Conservation (phyloP, 2,888 invertebrate genomes). For the Nomada ruficornis region DNA sequence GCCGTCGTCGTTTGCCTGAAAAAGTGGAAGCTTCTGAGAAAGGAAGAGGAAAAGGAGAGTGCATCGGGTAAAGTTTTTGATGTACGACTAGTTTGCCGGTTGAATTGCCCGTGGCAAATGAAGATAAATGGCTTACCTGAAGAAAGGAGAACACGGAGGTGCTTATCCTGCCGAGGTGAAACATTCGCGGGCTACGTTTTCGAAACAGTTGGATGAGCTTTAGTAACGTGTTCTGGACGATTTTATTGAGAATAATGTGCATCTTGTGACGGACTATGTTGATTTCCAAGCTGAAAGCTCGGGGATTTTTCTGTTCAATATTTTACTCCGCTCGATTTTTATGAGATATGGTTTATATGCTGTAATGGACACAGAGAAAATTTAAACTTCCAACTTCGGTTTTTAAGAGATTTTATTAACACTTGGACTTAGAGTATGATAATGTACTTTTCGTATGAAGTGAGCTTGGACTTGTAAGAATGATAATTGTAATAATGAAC, state of each 20-base stretch:
- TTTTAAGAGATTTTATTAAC: no score
- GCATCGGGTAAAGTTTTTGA: slow-evolving; percentile 62
- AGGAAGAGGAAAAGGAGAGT: slow-evolving; percentile 23
- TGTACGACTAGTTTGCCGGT: slow-evolving; percentile 56
- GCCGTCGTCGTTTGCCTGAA: background rate
- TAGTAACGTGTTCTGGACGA: background rate
- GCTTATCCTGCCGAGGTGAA: slow-evolving; percentile 28
- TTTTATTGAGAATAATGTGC: background rate
- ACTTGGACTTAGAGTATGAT: no score
- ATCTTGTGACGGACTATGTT: background rate
- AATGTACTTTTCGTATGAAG: no score
- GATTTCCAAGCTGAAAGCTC: background rate
- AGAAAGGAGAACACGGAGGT: slow-evolving; percentile 34
- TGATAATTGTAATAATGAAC: no score
- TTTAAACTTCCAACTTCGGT: no score
- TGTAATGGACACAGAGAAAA: no score
- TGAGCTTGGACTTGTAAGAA: no score
- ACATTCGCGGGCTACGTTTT: background rate
- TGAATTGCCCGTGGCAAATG: slow-evolving; percentile 62
- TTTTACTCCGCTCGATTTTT: no score
- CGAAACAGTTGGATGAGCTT: slow-evolving; percentile 29
- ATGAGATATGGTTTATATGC: no score
- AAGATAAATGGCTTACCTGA: slow-evolving; percentile 56
- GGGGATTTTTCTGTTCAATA: no score
- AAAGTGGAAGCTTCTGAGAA: background rate